Evolutionary conservation across 2,797 vertebrate genomes (phyloP), one percentile per base, ranked within the genome.

Genomic region (Chaunax sp.): DNA sequence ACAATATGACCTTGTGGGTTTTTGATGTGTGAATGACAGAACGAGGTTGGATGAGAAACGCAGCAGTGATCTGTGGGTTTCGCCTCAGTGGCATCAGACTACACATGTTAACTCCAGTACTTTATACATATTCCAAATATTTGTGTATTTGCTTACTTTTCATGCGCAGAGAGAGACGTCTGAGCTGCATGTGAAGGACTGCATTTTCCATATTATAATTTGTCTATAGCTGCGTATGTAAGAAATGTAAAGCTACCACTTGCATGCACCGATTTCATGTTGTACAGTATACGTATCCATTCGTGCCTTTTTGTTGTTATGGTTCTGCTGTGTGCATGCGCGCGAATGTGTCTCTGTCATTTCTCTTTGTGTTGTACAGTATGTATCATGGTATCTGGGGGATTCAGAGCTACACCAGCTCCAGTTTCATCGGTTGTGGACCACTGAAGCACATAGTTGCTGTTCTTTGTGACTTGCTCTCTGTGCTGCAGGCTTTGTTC

Each of bases 361-460:
- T 85, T 66, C 77, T 57, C 64, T 33, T 63, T 54, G 41, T 67
- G 72, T 72, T 72, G 64, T 77, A 80, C 79, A 62, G 60, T 72
- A 56, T 80, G 73, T 81, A 56, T 77, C 25, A 14, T 14, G 54
- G 85, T 77, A 74, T 87, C 83, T 81, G 37, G 60, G 82, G 78
- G 81, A 76, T 81, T 78, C 78, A 68, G 73, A 77, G 81, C 87
- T 78, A 55, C 82, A 59, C 67, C 58, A 44, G 81, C 82, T 85
- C 78, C 63, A 33, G 81, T 92, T 88, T 78, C 80, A 87, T 87
- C 80, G 49, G 91, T 86, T 60, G 77, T 92, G 92, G 86, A 91
- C 85, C 92, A 93, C 72, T 90, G 93, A 88, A 93, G 88, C 92
- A 91, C 87, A 78, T 90, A 92, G 92, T 93, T 93, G 88, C 84